Conservation (phyloP, 1,140 invertebrate genomes). For the Cepaea nemoralis region DNA sequence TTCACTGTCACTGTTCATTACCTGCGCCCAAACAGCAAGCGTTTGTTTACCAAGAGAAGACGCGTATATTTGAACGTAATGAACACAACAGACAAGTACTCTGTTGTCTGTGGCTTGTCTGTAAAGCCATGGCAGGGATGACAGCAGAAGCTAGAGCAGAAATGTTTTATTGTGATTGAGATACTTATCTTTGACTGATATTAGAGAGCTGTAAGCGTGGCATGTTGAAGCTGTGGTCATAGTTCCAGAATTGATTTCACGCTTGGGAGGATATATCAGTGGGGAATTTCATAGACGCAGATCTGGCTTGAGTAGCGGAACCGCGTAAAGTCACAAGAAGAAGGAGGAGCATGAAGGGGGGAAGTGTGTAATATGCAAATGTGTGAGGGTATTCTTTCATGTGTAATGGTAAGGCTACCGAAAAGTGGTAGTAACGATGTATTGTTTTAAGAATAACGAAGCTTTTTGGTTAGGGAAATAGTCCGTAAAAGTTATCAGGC, state of each 20-base stretch:
- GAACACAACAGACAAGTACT: not conserved
- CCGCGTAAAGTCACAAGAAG: no score
- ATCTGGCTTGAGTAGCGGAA: no score
- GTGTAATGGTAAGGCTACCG: no score
- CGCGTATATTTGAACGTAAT: not conserved
- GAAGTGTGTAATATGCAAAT: no score
- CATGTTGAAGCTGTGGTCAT: not conserved
- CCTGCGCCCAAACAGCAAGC: not conserved
- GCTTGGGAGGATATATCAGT: not conserved
- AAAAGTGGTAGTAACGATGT: no score
- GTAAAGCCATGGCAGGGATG: not conserved
- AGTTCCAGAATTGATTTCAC: constrained; percentile 3
- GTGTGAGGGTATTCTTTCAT: no score
- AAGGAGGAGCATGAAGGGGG: no score
- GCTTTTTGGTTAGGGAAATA: no score
- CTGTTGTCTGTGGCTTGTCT: not conserved
- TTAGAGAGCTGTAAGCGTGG: not conserved
- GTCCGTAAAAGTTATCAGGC: no score
- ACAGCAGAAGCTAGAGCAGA: not conserved
- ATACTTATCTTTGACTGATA: not conserved
- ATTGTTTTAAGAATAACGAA: no score
- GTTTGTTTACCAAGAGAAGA: constrained; percentile 6
- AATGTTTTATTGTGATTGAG: not conserved
- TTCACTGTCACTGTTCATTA: not conserved
- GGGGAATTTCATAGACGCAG: no score